Evolutionary conservation across 2,797 vertebrate species (phyloP), one percentile per base, ranked within the genome.

Genomic region (Muraenolepis orangiensis): DNA sequence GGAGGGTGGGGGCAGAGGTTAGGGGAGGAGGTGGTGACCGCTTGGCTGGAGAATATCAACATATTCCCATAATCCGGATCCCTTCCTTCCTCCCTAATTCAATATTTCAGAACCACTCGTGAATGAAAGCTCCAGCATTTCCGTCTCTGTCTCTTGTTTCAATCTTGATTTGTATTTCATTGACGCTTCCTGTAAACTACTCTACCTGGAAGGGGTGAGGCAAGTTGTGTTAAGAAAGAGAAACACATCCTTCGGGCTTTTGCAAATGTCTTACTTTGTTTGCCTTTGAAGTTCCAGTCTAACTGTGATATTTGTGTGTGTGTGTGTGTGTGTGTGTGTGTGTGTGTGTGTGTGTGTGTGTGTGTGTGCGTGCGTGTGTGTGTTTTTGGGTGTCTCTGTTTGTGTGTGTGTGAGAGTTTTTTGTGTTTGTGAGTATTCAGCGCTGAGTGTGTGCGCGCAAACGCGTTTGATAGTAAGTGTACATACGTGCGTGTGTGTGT

Each of bases 1-100:
- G n/a, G n/a, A n/a, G n/a, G n/a, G n/a, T 14, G 42, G 20, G 46
- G 20, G 46, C 14, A 6, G 42, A 18, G 0, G 42, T n/a, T n/a
- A n/a, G 0, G 42, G 20, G 51, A 23, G n/a, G 2, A 16, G 23
- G 57, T 26, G 57, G 8, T 26, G 23, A 64, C 72, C 69, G 70
- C 71, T 79, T 1, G 1, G 69, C 18, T 74, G 74, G 67, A 74
- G 13, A 38, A 75, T 74, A 69, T 74, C 74, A 26, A 71, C 31
- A 73, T 71, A 64, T 68, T 68, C 66, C n/a, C 20, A 64, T 12
- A 64, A 26, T 11, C n/a, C 57, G 11, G 57, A n/a, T 64, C 57
- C 23, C 11, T 26, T 23, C 57, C 6, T 57, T 11, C 57, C 10
- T 12, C 0, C 7, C 10, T 64, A 64, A 64, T 64, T 23, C 26